Base-by-base conservation (phyloP, 2,797 vertebrate genomes). In the Sciurus carolinensis region DNA sequence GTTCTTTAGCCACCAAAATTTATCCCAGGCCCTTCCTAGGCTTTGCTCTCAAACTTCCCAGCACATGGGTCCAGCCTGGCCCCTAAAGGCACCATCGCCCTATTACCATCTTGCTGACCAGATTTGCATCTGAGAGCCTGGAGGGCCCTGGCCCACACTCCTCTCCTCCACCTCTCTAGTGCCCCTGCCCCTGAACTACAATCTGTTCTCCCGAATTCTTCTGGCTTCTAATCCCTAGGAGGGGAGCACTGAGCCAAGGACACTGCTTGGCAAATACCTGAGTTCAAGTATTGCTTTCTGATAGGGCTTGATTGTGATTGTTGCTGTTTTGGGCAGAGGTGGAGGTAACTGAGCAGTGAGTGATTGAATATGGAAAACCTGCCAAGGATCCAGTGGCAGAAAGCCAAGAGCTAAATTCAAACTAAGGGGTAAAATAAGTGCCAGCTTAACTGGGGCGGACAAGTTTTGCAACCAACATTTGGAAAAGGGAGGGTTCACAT, bases 381-480 rank as follows among this genome's bases (percentile, higher is more conserved):
- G 83, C 80, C 94, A 87, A 76, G 50, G 50, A 94, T 44, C 57
- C 76, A 54, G n/a, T 71, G 88, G 86, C 76, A 82, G 26, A 26
- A 91, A 95, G 72, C 92, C 95, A 96, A 97, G 54, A 71, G 62
- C 14, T 90, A 71, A 67, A 90, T 90, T 94, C 75, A 50, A 59
- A 76, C 85, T 0, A 13, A 92, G 84, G 81, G 52, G 59, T 28
- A 47, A 54, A 42, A 47, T 15, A 66, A 47, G 67, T 18, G 7
- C n/a, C 57, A 92, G 42, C 30, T 92, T 64, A 83, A 52, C 59
- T 84, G 73, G n/a, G 72, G 11, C 52, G 39, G 75, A 59, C 39
- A 96, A 2, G 44, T 91, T 94, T 80, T 86, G 72, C 62, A 93
- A 66, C 59, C 8, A 62, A 82, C 52, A 50, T 95, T 95, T 94